Conservation (phyloP, 2,888 invertebrate genomes). For the Cactoblastis cactorum region DNA sequence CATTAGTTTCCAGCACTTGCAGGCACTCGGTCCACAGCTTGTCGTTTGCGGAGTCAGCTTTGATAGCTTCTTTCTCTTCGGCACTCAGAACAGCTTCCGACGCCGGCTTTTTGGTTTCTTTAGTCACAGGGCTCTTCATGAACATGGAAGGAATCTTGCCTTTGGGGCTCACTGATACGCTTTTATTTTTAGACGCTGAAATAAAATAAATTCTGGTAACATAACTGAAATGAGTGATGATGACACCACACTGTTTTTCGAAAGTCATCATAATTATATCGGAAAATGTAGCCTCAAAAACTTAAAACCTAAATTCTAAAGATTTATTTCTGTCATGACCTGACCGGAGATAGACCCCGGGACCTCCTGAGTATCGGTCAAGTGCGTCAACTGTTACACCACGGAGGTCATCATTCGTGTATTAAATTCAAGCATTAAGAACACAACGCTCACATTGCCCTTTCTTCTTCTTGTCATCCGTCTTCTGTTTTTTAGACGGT, state of each 20-base stretch:
- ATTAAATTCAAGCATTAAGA: too few species aligned
- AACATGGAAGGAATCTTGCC: conserved; percentile 27
- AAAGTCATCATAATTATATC: too few species aligned
- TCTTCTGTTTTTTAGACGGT: conserved; percentile 41
- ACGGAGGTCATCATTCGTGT: too few species aligned
- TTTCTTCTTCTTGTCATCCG: conserved; percentile 18
- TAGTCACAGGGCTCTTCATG: conserved; percentile 26
- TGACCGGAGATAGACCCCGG: too few species aligned
- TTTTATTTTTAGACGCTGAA: conserved; percentile 26
- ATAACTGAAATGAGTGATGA: too few species aligned
- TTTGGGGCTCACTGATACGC: conserved; percentile 22
- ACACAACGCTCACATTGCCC: conserved; percentile 27
- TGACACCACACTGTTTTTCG: too few species aligned
- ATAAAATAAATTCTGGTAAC: not conserved
- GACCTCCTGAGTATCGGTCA: too few species aligned
- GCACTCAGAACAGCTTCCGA: conserved; percentile 31
- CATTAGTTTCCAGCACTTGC: conserved; percentile 52
- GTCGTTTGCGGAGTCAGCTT: conserved; percentile 78
- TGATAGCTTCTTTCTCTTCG: conserved; percentile 58
- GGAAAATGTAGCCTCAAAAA: too few species aligned
- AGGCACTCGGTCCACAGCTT: conserved; percentile 85
- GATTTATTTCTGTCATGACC: too few species aligned
- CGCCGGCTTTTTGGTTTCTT: conserved; percentile 30
- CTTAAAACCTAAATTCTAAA: too few species aligned
- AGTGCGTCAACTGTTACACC: too few species aligned